Conservation (phyloP, 2,113 vertebrate genomes). For the Pollachius pollachius region DNA sequence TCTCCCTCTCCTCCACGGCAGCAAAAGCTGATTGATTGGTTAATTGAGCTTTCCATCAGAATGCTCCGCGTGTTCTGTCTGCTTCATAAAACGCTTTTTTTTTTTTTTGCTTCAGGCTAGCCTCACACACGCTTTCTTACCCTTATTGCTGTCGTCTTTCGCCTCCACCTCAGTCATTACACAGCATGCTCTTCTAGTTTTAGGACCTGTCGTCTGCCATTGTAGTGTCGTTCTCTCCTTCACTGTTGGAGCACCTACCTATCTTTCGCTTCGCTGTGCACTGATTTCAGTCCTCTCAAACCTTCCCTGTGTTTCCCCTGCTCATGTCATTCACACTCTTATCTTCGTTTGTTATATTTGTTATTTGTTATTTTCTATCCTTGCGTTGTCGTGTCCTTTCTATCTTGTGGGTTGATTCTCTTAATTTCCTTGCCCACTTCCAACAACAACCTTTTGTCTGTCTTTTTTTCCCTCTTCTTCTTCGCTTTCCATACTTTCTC, state of each 20-base stretch:
- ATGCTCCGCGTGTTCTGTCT: constrained; percentile 14
- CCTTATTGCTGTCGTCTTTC: no score
- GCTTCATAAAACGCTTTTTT: constrained; percentile 24
- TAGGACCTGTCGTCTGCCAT: background rate
- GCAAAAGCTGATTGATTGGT: constrained; percentile 22
- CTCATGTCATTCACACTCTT: background rate
- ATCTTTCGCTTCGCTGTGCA: constrained; percentile 32
- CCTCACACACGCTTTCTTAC: constrained; percentile 18
- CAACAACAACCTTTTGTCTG: background rate
- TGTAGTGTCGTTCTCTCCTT: constrained; percentile 28
- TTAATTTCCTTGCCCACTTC: constrained; percentile 14
- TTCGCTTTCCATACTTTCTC: constrained; percentile 21
- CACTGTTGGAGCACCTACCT: constrained; percentile 37
- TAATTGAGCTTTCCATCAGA: constrained; percentile 40
- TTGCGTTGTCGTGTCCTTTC: constrained; percentile 26
- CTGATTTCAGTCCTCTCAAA: constrained; percentile 36
- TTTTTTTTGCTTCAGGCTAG: constrained; percentile 25
- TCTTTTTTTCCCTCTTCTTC: constrained; percentile 5
- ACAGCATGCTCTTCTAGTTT: constrained; percentile 41
- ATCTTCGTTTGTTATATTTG: constrained; percentile 24
- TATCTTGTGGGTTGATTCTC: constrained; percentile 26
- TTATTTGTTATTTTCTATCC: constrained; percentile 24
- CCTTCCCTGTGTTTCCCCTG: constrained; percentile 32
- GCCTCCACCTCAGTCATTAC: constrained; percentile 12
- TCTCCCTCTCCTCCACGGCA: background rate